Conservation (phyloP, 1,140 invertebrate species). For the Mesaphorura yosii region DNA sequence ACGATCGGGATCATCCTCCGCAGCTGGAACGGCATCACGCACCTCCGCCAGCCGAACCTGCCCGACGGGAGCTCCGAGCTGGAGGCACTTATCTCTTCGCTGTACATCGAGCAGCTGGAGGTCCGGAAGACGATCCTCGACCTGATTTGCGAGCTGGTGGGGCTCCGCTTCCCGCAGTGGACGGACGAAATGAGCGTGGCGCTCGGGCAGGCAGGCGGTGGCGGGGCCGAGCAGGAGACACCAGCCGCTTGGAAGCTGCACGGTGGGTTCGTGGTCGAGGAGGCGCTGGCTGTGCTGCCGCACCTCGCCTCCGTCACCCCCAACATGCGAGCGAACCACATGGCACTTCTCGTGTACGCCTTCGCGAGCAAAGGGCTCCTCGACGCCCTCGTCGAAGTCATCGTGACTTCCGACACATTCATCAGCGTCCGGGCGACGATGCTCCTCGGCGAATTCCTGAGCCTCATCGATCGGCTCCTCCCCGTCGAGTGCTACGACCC, state of each 20-base stretch:
- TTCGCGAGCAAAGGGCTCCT: slow-evolving; percentile 75
- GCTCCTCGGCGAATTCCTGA: slow-evolving; percentile 71
- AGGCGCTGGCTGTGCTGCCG: slow-evolving; percentile 69
- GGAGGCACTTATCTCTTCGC: slow-evolving; percentile 68
- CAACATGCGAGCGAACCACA: slow-evolving; percentile 81
- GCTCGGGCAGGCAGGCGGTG: slow-evolving; percentile 71
- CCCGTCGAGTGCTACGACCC: slow-evolving; percentile 72
- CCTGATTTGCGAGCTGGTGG: slow-evolving; percentile 76
- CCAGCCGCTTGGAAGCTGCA: slow-evolving; percentile 83
- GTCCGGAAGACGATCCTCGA: slow-evolving; percentile 76
- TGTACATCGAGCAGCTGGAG: slow-evolving; percentile 55
- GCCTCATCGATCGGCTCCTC: slow-evolving; percentile 68
- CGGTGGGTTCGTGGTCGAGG: slow-evolving; percentile 83
- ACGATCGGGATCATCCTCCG: slow-evolving; percentile 72
- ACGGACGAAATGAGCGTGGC: slow-evolving; percentile 81
- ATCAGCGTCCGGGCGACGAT: slow-evolving; percentile 82
- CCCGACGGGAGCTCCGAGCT: slow-evolving; percentile 51
- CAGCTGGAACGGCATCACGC: slow-evolving; percentile 77
- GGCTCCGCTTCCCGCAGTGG: slow-evolving; percentile 73
- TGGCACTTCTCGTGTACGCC: slow-evolving; percentile 73
- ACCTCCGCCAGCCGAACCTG: slow-evolving; percentile 62
- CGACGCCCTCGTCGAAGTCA: slow-evolving; percentile 79
- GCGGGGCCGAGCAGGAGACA: slow-evolving; percentile 56
- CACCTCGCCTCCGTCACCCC: slow-evolving; percentile 61
- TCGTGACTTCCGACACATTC: slow-evolving; percentile 72